Evolutionary conservation across 2,113 vertebrate species (phyloP), one percentile per base, ranked within the genome.

Genomic region (Todiramphus saurophagus): DNA sequence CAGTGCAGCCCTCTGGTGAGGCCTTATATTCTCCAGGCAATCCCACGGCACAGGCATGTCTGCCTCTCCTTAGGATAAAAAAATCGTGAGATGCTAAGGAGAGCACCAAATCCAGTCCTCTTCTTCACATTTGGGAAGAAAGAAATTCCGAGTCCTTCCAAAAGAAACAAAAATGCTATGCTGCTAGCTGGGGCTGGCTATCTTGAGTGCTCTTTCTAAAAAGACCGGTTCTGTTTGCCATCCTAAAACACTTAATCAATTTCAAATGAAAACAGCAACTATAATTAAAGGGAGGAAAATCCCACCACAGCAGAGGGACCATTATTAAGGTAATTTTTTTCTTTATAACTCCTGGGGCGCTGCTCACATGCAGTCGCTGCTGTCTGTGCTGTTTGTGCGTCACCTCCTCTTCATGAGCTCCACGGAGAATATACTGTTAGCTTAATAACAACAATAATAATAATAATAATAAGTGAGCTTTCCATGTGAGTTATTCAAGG

Each of bases 271-370:
- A 96, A 79, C 87, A 87, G 87, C 89, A 94, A 89, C 90, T 91
- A 94, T 92, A 96, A 96, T 96, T 94, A 96, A 93, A 93, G 93
- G 83, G 75, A 95, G 81, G 86, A 93, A 95, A 95, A 96, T 94
- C 91, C 94, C 90, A 85, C 93, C 68, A 90, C 93, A 96, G 89
- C 90, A 93, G 85, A 96, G 64, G 90, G 86, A 76, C 88, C 78
- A 94, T 93, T 95, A 97, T 93, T 75, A 90, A 95, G 90, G 90
- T 92, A 95, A 96, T 96, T 94, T 69, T 93, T 96, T 91, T 75
- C 78, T 89, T 91, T 93, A 39, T 91, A 94, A 90, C 89, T 95
- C 92, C 91, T 91, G 96, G 89, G 90, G 95, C 87, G 75, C 92
- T 93, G 90, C 82, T 96, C 94, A 91, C 44, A 94, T 96, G 87